Conservation (phyloP, 2,797 vertebrate species). For the Melanotaenia boesemani region DNA sequence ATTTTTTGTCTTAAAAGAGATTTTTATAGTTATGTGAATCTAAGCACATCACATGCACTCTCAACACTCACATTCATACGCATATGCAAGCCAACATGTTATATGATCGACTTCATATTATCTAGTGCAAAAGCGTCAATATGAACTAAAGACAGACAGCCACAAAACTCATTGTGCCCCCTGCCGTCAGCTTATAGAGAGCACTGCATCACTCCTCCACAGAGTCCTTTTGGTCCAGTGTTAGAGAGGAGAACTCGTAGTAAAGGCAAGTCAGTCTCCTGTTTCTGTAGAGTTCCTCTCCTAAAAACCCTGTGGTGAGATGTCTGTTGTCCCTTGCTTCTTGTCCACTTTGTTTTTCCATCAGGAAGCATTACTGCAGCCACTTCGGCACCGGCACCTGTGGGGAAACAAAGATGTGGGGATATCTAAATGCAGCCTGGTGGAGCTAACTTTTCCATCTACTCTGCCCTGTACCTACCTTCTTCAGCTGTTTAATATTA, state of each 20-base stretch:
- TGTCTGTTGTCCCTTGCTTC: constrained; percentile 58
- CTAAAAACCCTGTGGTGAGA: constrained; percentile 63
- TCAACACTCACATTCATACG: constrained; percentile 61
- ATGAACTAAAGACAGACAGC: constrained; percentile 63
- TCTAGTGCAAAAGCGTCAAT: constrained; percentile 83
- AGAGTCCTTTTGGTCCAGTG: constrained; percentile 79
- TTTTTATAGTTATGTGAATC: constrained; percentile 55
- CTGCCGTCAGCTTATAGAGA: constrained; percentile 38
- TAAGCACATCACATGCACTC: constrained; percentile 40
- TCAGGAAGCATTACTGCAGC: constrained; percentile 75
- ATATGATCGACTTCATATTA: constrained; percentile 70
- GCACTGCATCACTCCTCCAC: constrained; percentile 62
- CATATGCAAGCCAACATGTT: constrained; percentile 65
- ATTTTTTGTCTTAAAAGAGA: constrained; percentile 29
- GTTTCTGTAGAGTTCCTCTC: constrained; percentile 58
- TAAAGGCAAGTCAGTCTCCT: constrained; percentile 58
- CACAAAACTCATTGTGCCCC: constrained; percentile 45
- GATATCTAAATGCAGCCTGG: background rate
- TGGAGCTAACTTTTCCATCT: background rate
- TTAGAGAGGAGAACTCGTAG: constrained; percentile 73
- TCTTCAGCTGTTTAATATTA: constrained; percentile 91
- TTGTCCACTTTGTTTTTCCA: constrained; percentile 36
- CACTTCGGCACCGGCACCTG: constrained; percentile 85
- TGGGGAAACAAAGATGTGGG: constrained; percentile 16
- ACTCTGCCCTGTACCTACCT: constrained; percentile 78